These are phyloP conservation scores for Molorchus minor DNA, from an alignment of 2,888 invertebrate genomes.

Conservation along the genomic window DNA sequence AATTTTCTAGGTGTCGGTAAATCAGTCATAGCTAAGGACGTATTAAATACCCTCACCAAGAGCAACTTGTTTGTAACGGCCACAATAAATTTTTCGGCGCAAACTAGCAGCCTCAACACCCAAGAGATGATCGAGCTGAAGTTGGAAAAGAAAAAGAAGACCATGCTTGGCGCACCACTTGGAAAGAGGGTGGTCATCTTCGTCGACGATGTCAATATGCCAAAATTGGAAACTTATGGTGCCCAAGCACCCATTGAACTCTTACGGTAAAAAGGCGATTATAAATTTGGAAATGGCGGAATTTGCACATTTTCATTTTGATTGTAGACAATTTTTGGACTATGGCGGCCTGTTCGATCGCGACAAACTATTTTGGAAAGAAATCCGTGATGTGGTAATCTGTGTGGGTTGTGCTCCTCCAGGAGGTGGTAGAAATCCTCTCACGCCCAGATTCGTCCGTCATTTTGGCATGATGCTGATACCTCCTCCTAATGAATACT, in stretches of 20 bases:
- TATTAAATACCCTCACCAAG: slow-evolving; percentile 71
- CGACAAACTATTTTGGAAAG: slow-evolving; percentile 89
- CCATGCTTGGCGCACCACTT: slow-evolving; percentile 81
- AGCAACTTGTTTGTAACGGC: slow-evolving; percentile 76
- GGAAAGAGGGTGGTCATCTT: slow-evolving; percentile 86
- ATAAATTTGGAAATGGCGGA: not conserved
- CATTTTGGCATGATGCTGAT: slow-evolving; percentile 89
- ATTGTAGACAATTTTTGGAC: slow-evolving; percentile 74
- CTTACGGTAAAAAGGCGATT: slow-evolving; percentile 69
- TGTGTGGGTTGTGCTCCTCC: slow-evolving; percentile 89
- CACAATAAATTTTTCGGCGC: slow-evolving; percentile 89
- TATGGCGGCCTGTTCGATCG: slow-evolving; percentile 87
- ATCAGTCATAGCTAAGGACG: slow-evolving; percentile 82
- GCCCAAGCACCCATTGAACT: slow-evolving; percentile 93
- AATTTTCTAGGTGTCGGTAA: slow-evolving; percentile 80
- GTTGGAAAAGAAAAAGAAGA: slow-evolving; percentile 83
- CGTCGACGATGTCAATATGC: slow-evolving; percentile 94
- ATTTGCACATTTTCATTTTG: not conserved
- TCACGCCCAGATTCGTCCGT: slow-evolving; percentile 84
- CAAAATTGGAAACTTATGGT: slow-evolving; percentile 84
- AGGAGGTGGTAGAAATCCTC: slow-evolving; percentile 87
- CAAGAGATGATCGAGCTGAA: slow-evolving; percentile 88
- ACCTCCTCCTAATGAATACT: slow-evolving; percentile 80
- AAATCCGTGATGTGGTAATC: slow-evolving; percentile 83
- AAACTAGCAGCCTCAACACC: slow-evolving; percentile 85